Percentiles rank a stretch among this genome's conserved stretches.
Conservation (phyloP, 30 jellyfish, hydroid and myxozoan genomes). For the Aurelia coerulea region DNA sequence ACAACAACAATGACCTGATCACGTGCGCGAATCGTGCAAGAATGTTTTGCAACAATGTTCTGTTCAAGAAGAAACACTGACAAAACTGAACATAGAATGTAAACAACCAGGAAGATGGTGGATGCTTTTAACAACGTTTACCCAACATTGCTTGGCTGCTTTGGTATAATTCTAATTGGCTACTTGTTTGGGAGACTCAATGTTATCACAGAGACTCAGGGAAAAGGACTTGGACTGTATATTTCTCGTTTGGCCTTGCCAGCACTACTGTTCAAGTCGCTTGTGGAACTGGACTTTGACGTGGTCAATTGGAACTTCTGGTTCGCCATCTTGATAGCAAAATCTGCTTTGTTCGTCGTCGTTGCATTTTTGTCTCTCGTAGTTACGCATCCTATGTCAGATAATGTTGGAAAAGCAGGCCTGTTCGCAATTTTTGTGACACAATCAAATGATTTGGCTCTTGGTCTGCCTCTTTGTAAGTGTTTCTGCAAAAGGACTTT, state of each 20-base stretch:
- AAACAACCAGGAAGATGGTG: not conserved
- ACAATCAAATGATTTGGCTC: slow-evolving; percentile 92
- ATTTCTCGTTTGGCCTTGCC: slow-evolving; percentile 74
- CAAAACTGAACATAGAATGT: too few species aligned
- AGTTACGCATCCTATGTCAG: slow-evolving; percentile 27
- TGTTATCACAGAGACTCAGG: slow-evolving; percentile 68
- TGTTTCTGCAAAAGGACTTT: not conserved
- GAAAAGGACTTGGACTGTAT: slow-evolving; percentile 72
- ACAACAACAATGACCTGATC: too few species aligned
- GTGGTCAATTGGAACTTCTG: slow-evolving; percentile 85
- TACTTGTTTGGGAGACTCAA: slow-evolving; percentile 67
- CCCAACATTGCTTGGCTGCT: slow-evolving; percentile 89
- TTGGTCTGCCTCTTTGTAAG: slow-evolving; percentile 95
- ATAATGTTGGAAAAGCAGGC: slow-evolving; percentile 81
- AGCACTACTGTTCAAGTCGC: slow-evolving; percentile 81
- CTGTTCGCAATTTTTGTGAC: slow-evolving; percentile 84
- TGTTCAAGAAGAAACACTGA: too few species aligned
- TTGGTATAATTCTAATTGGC: slow-evolving; percentile 77
- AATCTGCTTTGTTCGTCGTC: slow-evolving; percentile 53
- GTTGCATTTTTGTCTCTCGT: slow-evolving; percentile 62
- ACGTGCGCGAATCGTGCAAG: too few species aligned
- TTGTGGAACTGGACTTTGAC: slow-evolving; percentile 71
- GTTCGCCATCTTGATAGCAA: slow-evolving; percentile 70
- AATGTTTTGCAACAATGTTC: too few species aligned
- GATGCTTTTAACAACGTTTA: slow-evolving; percentile 66